phyloP scores from a whole-genome alignment of 1,140 invertebrate genomes.

The Drosophila kurseongensis region DNA sequence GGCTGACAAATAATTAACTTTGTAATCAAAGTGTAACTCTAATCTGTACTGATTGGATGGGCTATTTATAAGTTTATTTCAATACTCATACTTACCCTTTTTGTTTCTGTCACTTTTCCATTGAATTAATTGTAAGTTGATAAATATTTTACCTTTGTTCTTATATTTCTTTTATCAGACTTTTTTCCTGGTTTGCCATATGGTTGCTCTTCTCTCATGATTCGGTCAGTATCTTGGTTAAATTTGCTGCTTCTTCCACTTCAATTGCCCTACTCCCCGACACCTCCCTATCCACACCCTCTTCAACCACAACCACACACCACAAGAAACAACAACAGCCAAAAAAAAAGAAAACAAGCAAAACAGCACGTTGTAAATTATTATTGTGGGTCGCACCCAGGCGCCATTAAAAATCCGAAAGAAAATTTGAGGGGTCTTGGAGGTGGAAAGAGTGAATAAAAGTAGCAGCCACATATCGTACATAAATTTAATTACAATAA shows the following conservation, averaged over 20 bases:
- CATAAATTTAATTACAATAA: conserved; percentile 80
- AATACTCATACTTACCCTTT: too few species aligned
- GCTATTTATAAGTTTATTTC: too few species aligned
- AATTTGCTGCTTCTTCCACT: conserved; percentile 54
- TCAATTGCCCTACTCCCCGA: conserved; percentile 22
- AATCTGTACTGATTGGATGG: too few species aligned
- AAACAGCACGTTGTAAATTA: conserved; percentile 59
- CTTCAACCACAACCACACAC: not conserved
- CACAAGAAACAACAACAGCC: conserved; percentile 4
- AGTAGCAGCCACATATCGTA: conserved; percentile 42
- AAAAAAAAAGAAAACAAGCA: conserved; percentile 4
- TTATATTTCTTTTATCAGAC: conserved; percentile 18
- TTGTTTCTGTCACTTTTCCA: too few species aligned
- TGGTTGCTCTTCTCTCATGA: conserved; percentile 53
- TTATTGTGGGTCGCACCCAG: conserved; percentile 58
- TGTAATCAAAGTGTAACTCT: too few species aligned
- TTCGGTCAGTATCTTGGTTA: conserved; percentile 71
- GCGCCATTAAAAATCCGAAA: conserved; percentile 41
- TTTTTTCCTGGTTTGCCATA: conserved; percentile 43
- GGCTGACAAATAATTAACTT: too few species aligned
- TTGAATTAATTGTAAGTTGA: too few species aligned
- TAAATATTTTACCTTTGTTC: not conserved
- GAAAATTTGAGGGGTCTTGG: conserved; percentile 11
- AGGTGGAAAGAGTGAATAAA: conserved; percentile 46
- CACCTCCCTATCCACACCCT: not conserved